These are phyloP conservation scores for Danio aesculapii DNA, from an alignment of 2,797 vertebrate genomes.

Conservation along the genomic window DNA sequence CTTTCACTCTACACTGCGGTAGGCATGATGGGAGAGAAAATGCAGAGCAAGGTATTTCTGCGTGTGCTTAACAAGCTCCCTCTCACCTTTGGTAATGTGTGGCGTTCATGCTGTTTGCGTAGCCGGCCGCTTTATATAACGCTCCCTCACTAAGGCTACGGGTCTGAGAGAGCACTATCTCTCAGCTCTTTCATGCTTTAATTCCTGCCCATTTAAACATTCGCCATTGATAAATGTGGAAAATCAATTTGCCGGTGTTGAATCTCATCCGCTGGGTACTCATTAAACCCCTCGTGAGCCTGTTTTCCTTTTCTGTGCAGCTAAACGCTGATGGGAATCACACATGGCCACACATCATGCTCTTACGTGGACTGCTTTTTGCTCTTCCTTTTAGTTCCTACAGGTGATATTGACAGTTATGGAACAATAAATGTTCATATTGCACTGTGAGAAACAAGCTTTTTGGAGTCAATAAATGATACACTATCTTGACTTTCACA, in stretches of 20 bases:
- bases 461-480: too few species aligned
- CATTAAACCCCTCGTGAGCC: constrained; percentile 75
- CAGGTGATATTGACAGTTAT: constrained; percentile 18
- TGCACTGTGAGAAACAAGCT: neutral
- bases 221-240: constrained; percentile 70
- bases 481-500: neutral
- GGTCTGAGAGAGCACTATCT: constrained; percentile 45
- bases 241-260: constrained; percentile 72
- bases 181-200: constrained; percentile 47
- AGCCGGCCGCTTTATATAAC: constrained; percentile 15
- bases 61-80: constrained; percentile 56
- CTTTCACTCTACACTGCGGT: constrained; percentile 44
- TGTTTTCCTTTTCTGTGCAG: constrained; percentile 70
- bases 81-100: constrained; percentile 37
- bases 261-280: constrained; percentile 63
- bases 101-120: constrained; percentile 2
- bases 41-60: constrained; percentile 35
- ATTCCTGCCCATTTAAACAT: constrained; percentile 71
- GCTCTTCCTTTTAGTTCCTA: constrained; percentile 28
- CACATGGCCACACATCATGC: constrained; percentile 59
- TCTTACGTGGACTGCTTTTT: neutral
- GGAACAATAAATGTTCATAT: constrained; percentile 20
- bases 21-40: constrained; percentile 35
- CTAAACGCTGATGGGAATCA: constrained; percentile 67
- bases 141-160: constrained; percentile 22